phyloP scores from a whole-genome alignment of 2,888 invertebrate species.

The Sialis fuliginosa region DNA sequence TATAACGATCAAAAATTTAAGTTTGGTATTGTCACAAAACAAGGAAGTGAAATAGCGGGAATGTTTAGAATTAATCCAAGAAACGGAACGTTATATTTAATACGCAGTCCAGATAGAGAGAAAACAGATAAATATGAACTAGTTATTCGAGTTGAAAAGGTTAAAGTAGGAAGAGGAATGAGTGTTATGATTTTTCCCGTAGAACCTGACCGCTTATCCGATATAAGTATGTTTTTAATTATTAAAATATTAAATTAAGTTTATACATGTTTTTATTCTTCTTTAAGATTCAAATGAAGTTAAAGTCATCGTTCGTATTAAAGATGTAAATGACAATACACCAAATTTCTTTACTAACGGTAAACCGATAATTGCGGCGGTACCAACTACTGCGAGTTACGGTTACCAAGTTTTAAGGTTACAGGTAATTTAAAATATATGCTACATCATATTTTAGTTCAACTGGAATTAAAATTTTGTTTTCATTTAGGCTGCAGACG shows the following conservation, averaged over 20 bases:
- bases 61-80: conserved; percentile 58
- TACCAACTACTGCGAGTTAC: conserved; percentile 63
- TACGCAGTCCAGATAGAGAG: conserved; percentile 60
- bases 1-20: conserved; percentile 44
- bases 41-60: conserved; percentile 35
- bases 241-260: background rate
- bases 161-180: conserved; percentile 42
- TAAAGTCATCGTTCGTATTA: conserved; percentile 56
- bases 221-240: conserved; percentile 32
- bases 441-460: background rate
- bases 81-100: conserved; percentile 58
- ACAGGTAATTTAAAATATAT: conserved; percentile 28
- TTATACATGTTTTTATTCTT: background rate
- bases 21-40: conserved; percentile 43
- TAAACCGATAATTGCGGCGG: conserved; percentile 63
- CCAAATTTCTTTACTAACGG: conserved; percentile 60
- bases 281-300: conserved; percentile 46
- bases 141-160: conserved; percentile 32
- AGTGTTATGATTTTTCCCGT: conserved; percentile 63
- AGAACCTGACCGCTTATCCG: conserved; percentile 49
- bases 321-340: conserved; percentile 68
- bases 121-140: conserved; percentile 42
- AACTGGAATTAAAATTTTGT: conserved; percentile 6
- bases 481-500: conserved; percentile 44
- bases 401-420: conserved; percentile 65